Percentiles rank a stretch among this genome's conserved stretches.
Evolutionary conservation across 2,797 vertebrate species (phyloP).

Genomic region (Mormyrus hasselquistii): DNA sequence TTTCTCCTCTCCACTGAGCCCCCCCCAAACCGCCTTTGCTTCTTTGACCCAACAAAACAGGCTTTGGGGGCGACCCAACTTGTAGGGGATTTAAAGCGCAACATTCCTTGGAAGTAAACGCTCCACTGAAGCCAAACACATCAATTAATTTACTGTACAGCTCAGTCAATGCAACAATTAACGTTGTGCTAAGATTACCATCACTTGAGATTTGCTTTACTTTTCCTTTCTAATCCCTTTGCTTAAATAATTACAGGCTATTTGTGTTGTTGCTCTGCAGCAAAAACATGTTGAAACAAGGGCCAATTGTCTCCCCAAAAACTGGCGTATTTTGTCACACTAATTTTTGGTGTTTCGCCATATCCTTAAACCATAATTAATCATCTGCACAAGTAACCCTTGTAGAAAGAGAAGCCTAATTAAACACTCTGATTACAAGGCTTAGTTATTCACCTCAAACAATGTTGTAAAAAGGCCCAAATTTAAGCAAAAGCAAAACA

Average conservation of each 20-base stretch:
- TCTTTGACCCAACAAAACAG: slow-evolving; percentile 19
- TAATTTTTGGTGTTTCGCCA: neutral
- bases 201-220: slow-evolving; percentile 4
- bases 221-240: slow-evolving; percentile 8
- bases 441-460: slow-evolving; percentile 5
- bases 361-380: slow-evolving; percentile 22
- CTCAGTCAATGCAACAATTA: slow-evolving; percentile 30
- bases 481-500: neutral
- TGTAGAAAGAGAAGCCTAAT: slow-evolving; percentile 3
- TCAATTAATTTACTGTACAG: slow-evolving; percentile 36
- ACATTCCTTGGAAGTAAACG: slow-evolving; percentile 28
- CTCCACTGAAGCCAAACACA: slow-evolving; percentile 30
- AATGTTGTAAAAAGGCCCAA: neutral
- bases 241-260: slow-evolving; percentile 26
- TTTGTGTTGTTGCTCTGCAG: neutral
- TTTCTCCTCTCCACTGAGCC: neutral
- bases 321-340: slow-evolving; percentile 16
- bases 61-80: slow-evolving; percentile 7
- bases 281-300: slow-evolving; percentile 15
- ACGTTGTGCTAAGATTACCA: slow-evolving; percentile 7
- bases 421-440: slow-evolving; percentile 8
- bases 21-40: neutral
- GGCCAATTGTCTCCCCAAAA: neutral
- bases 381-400: slow-evolving; percentile 11
- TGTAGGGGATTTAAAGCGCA: slow-evolving; percentile 29